phyloP scores from a whole-genome alignment of 2,888 invertebrate species.

The Noctua janthe region DNA sequence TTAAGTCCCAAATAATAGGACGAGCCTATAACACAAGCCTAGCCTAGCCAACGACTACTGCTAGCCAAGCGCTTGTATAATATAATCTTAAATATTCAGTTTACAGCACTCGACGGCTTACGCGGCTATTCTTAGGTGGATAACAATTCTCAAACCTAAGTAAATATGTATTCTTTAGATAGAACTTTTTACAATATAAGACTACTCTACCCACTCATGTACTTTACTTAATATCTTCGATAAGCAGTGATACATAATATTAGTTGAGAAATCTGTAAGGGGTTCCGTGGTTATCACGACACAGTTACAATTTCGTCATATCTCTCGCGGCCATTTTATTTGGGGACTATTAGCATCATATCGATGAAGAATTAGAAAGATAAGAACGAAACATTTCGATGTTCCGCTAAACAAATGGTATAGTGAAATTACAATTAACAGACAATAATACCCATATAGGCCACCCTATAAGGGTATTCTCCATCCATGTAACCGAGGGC shows the following conservation, averaged over 20 bases:
- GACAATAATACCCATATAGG: no score
- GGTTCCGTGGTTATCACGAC: neutral
- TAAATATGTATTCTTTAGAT: conserved; percentile 1
- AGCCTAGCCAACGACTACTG: no score
- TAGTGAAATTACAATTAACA: no score
- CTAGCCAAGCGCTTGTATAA: neutral
- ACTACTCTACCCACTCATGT: neutral
- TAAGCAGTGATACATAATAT: neutral
- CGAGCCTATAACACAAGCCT: no score
- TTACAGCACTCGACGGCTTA: neutral
- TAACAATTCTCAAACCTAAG: conserved; percentile 7
- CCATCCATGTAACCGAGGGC: neutral
- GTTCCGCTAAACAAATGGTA: neutral
- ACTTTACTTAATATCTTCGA: neutral
- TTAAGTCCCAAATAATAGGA: no score
- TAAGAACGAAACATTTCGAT: neutral
- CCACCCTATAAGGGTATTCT: neutral
- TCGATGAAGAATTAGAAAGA: neutral
- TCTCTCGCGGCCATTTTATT: neutral
- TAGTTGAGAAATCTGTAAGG: neutral
- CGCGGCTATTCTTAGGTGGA: neutral
- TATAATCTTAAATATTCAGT: neutral
- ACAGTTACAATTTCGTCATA: neutral
- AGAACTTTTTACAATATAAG: neutral
- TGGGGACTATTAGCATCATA: neutral